Conservation (phyloP, 2,113 vertebrate species). For the Felis chaus region DNA sequence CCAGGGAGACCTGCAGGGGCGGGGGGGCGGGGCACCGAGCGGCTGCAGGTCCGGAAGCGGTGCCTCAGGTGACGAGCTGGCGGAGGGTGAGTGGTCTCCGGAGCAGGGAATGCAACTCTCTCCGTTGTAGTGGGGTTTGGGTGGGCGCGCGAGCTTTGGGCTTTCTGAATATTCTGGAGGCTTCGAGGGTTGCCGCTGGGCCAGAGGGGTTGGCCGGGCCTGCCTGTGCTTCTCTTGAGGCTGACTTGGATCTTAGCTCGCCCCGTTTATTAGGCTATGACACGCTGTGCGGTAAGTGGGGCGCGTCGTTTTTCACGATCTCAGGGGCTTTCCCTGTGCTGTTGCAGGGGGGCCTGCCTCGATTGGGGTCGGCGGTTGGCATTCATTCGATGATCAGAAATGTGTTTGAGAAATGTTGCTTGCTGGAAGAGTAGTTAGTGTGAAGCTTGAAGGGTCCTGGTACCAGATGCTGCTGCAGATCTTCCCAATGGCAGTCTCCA, state of each 20-base stretch:
- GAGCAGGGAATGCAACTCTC: neutral
- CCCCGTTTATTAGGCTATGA: neutral
- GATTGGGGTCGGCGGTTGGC: neutral
- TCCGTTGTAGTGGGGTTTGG: neutral
- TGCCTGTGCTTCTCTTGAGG: neutral
- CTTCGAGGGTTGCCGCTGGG: neutral
- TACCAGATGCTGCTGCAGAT: slow-evolving; percentile 37
- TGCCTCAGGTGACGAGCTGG: neutral
- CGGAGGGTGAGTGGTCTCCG: neutral
- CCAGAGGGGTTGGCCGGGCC: neutral
- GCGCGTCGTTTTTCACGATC: neutral
- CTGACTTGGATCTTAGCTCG: slow-evolving; percentile 25
- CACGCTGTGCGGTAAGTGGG: neutral
- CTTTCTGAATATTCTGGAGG: neutral
- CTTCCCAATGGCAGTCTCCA: neutral
- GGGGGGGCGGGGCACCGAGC: neutral
- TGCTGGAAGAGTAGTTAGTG: neutral
- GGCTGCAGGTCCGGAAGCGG: slow-evolving; percentile 42
- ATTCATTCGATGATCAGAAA: neutral
- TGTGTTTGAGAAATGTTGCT: slow-evolving; percentile 14
- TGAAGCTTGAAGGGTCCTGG: neutral
- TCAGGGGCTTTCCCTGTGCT: neutral
- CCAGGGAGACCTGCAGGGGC: slow-evolving; percentile 6
- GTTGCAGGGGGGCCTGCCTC: neutral
- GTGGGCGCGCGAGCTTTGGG: neutral